Evolutionary conservation across 2,797 vertebrate species (phyloP).

Genomic region (Geotrypetes seraphini): DNA sequence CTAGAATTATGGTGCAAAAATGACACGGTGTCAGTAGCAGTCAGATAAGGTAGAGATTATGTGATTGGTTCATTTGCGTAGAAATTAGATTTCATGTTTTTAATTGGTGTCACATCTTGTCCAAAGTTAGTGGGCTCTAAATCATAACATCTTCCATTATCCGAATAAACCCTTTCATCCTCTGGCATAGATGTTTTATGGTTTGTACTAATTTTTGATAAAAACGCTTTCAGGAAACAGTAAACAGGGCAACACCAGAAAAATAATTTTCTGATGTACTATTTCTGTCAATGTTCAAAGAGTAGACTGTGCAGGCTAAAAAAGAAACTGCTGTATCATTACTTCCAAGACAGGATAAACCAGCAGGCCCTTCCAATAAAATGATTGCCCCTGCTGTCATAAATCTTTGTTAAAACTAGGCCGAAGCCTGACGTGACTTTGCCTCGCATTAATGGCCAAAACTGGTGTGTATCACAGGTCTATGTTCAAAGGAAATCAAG

Average conservation of each 20-base stretch:
- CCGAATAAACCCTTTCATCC: slow-evolving; percentile 55
- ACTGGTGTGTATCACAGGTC: slow-evolving; percentile 46
- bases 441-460: slow-evolving; percentile 44
- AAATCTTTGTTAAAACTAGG: slow-evolving; percentile 56
- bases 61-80: slow-evolving; percentile 46
- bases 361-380: slow-evolving; percentile 34
- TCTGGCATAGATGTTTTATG: slow-evolving; percentile 34
- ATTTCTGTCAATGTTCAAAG: slow-evolving; percentile 59
- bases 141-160: slow-evolving; percentile 43
- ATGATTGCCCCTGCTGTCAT: slow-evolving; percentile 35
- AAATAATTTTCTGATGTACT: slow-evolving; percentile 51
- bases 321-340: slow-evolving; percentile 60
- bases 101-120: slow-evolving; percentile 62
- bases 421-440: slow-evolving; percentile 39
- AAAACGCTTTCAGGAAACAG: slow-evolving; percentile 60
- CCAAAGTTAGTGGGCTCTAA: slow-evolving; percentile 42
- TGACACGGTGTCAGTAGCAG: slow-evolving; percentile 45
- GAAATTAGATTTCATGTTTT: slow-evolving; percentile 57
- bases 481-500: slow-evolving; percentile 49
- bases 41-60: slow-evolving; percentile 52
- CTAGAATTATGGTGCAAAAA: slow-evolving; percentile 37
- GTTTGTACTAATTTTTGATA: slow-evolving; percentile 49
- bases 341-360: slow-evolving; percentile 35
- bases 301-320: slow-evolving; percentile 23
- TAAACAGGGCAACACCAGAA: slow-evolving; percentile 52